Evolutionary conservation across 1,140 invertebrate genomes (phyloP).

Genomic region (Xylocopa sonorina): DNA sequence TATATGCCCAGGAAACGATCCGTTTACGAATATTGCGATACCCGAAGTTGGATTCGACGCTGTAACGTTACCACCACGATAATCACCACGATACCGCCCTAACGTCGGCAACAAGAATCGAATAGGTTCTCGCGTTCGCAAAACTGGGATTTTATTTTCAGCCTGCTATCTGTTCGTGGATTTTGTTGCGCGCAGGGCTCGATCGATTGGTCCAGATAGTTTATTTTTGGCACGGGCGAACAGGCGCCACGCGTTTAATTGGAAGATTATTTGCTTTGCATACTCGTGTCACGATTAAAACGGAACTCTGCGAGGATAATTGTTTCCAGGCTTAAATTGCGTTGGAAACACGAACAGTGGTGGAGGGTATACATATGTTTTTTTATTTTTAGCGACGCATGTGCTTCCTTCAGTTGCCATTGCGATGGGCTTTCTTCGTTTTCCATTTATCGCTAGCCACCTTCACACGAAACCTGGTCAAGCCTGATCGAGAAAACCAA

Average conservation of each 20-base stretch:
- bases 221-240: background rate
- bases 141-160: background rate
- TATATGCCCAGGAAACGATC: too few species aligned
- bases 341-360: background rate
- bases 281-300: background rate
- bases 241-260: background rate
- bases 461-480: background rate
- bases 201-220: slow-evolving; percentile 12
- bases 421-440: background rate
- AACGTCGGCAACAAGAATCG: background rate
- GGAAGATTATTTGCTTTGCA: background rate
- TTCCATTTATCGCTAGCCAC: background rate
- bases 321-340: background rate
- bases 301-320: background rate
- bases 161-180: background rate
- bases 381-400: background rate
- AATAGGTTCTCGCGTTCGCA: background rate
- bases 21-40: too few species aligned
- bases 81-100: too few species aligned
- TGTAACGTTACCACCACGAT: too few species aligned
- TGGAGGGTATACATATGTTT: background rate
- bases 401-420: background rate
- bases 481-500: background rate
- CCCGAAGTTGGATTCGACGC: background rate
- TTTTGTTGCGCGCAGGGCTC: background rate